Evolutionary conservation across 1,140 invertebrate species (phyloP).

Genomic region (Thrips palmi): DNA sequence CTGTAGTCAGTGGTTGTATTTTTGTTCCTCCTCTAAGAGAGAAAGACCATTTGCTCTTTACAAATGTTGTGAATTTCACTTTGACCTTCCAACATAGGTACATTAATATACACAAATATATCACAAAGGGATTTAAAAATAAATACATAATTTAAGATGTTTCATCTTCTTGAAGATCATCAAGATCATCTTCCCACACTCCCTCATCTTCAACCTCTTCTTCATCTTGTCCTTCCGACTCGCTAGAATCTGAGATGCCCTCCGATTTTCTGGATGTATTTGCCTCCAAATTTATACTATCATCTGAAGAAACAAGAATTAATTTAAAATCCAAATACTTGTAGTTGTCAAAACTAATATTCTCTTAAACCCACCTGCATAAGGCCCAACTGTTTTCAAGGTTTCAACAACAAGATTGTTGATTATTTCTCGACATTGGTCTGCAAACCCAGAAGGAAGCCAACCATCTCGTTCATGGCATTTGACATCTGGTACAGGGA

Average conservation of each 20-base stretch:
- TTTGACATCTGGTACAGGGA: conserved; percentile 33
- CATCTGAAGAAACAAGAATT: neutral
- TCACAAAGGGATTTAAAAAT: no score
- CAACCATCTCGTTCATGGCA: conserved; percentile 59
- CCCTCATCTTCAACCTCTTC: conserved; percentile 14
- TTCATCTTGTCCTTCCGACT: conserved; percentile 7
- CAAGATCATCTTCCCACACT: neutral
- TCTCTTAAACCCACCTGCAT: neutral
- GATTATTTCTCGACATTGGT: conserved; percentile 45
- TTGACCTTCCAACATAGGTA: no score
- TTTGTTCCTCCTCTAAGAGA: no score
- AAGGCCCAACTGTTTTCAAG: conserved; percentile 18
- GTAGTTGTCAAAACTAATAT: neutral
- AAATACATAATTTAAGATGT: neutral
- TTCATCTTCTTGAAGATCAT: neutral
- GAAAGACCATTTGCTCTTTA: no score
- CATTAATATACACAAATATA: no score
- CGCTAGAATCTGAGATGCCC: conserved; percentile 8
- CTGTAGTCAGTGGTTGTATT: no score
- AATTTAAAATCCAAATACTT: neutral
- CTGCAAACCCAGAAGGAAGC: conserved; percentile 46
- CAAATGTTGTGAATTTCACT: no score
- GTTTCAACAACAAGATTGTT: conserved; percentile 35
- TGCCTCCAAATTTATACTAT: conserved; percentile 4
- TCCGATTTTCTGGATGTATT: conserved; percentile 3